Percentiles rank a stretch among this genome's conserved stretches.
These are phyloP conservation scores for Laticauda laticaudata DNA, from an alignment of 2,113 vertebrate genomes.

Conservation along the genomic window DNA sequence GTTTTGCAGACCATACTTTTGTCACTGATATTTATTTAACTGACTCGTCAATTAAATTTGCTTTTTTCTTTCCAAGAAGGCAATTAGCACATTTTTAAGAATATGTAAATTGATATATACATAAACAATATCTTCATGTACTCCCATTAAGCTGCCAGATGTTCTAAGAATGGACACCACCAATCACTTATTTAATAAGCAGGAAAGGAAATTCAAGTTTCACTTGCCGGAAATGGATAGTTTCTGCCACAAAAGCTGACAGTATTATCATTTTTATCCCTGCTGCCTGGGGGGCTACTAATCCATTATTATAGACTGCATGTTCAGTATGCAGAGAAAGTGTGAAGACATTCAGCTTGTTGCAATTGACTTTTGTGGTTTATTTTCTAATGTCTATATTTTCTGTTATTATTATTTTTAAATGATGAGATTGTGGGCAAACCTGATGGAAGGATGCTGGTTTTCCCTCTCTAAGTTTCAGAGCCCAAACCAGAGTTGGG, in stretches of 20 bases:
- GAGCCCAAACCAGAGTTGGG: background rate
- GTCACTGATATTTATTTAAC: background rate
- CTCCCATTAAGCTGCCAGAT: background rate
- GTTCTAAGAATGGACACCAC: background rate
- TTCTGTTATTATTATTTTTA: background rate
- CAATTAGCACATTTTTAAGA: conserved; percentile 7
- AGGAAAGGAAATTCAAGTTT: background rate
- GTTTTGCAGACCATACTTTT: background rate
- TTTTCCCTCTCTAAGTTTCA: background rate
- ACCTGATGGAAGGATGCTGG: background rate
- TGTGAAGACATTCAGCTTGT: background rate
- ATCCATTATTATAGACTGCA: background rate
- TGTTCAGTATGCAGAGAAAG: background rate
- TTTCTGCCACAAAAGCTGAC: background rate
- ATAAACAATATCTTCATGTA: background rate
- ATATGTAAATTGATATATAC: background rate
- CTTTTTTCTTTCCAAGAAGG: background rate
- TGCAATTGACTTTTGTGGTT: background rate
- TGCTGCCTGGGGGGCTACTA: background rate
- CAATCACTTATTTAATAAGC: background rate
- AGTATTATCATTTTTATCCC: background rate
- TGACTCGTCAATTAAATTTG: background rate
- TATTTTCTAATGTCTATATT: background rate
- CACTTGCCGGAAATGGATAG: background rate
- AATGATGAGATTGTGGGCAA: background rate